Percentiles rank a stretch among this genome's conserved stretches.
phyloP scores from a whole-genome alignment of 2,113 vertebrate genomes.

The Pluvianellus socialis region DNA sequence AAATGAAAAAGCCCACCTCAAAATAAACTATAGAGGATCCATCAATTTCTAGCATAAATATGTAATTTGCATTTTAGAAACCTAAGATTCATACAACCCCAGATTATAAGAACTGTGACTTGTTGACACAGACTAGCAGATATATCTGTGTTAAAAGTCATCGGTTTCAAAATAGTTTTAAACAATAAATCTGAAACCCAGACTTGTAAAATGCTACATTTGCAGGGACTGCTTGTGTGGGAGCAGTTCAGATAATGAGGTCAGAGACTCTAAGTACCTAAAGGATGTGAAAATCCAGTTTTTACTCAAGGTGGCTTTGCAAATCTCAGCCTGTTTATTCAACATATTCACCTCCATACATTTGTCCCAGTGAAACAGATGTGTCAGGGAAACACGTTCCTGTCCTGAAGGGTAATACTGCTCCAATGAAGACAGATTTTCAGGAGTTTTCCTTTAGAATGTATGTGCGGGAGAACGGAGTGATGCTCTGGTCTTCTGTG shows the following conservation, averaged over 20 bases:
- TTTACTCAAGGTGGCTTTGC: neutral
- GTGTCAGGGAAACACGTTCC: neutral
- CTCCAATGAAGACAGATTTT: neutral
- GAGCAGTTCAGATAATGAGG: neutral
- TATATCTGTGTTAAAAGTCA: neutral
- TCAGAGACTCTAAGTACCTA: neutral
- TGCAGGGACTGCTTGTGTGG: neutral
- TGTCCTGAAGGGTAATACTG: neutral
- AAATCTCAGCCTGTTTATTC: neutral
- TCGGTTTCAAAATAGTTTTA: neutral
- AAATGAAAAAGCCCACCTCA: neutral
- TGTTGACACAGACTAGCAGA: neutral
- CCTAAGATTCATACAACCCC: neutral
- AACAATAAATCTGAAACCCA: slow-evolving; percentile 19
- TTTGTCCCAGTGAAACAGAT: neutral
- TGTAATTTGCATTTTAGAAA: neutral
- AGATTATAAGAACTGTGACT: neutral
- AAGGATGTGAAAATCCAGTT: neutral
- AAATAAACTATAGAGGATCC: neutral
- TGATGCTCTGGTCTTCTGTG: neutral
- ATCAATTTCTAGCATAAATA: neutral
- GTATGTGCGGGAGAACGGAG: neutral
- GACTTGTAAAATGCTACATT: neutral
- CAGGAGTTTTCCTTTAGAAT: neutral
- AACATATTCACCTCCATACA: neutral